Evolutionary conservation across 2,113 vertebrate genomes (phyloP).

Genomic region (Oryctolagus cuniculus): DNA sequence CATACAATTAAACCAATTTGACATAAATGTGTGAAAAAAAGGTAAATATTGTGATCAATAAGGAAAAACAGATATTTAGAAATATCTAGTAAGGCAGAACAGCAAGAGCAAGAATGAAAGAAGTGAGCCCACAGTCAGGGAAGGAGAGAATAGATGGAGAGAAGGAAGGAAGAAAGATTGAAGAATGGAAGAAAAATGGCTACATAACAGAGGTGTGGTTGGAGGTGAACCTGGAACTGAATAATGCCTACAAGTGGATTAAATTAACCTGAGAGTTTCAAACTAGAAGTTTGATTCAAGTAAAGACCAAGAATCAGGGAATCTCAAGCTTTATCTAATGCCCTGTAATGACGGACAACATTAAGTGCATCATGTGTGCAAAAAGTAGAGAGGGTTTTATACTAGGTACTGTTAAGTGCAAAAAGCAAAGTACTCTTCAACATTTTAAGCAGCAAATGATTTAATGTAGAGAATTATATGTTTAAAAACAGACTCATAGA

Average conservation of each 20-base stretch:
- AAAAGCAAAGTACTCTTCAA: neutral
- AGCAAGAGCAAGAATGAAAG: too few relatives aligned
- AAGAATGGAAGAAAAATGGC: neutral
- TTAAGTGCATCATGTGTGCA: neutral
- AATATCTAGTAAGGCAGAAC: neutral
- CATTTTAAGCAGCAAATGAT: neutral
- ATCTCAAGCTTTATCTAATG: neutral
- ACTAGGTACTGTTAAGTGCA: neutral
- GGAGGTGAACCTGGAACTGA: neutral
- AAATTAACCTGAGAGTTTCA: neutral
- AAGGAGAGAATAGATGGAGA: too few relatives aligned
- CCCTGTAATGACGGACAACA: neutral
- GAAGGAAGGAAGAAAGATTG: too few relatives aligned
- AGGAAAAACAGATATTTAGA: neutral
- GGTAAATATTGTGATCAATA: neutral
- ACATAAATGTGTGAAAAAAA: neutral
- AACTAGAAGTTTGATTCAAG: neutral
- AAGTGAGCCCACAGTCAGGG: accelerated
- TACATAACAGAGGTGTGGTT: neutral
- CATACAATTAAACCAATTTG: neutral
- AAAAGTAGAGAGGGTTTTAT: neutral
- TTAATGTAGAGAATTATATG: neutral
- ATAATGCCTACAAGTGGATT: neutral
- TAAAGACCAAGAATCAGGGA: neutral
- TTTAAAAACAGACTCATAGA: neutral